A percentile compares a stretch with the other conserved stretches of the same genome.
These are phyloP conservation scores for Drosophila watanabei DNA, from an alignment of 1,140 invertebrate genomes.

Conservation along the genomic window DNA sequence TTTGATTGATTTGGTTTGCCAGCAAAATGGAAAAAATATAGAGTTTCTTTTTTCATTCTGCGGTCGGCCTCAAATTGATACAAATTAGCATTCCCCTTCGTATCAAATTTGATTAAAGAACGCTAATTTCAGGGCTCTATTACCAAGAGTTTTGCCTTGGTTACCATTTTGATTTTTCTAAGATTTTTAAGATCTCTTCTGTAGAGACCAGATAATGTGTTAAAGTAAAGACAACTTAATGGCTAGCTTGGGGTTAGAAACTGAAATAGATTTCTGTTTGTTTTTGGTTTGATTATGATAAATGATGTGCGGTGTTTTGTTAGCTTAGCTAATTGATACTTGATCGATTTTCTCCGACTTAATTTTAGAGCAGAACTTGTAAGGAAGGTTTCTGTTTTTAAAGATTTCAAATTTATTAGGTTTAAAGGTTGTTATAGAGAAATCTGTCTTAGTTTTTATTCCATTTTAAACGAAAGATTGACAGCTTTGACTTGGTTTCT, in stretches of 20 bases:
- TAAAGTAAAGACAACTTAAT: conserved; percentile 36
- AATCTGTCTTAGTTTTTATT: conserved; percentile 23
- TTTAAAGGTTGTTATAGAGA: background rate
- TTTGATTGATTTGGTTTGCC: conserved; percentile 51
- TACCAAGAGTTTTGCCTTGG: background rate
- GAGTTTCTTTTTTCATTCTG: conserved; percentile 30
- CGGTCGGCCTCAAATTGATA: conserved; percentile 52
- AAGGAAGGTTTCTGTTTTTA: background rate
- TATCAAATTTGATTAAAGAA: conserved; percentile 60
- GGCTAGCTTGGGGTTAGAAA: conserved; percentile 5
- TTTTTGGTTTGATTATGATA: conserved; percentile 50
- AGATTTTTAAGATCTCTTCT: background rate
- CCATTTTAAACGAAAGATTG: background rate
- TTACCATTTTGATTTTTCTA: conserved; percentile 11
- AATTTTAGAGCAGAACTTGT: conserved; percentile 10
- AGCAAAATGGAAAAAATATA: conserved; percentile 30
- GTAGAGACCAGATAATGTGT: background rate
- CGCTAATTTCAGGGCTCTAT: conserved; percentile 20
- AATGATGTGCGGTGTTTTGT: conserved; percentile 31
- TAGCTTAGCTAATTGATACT: conserved; percentile 35
- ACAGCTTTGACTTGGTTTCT: conserved; percentile 8
- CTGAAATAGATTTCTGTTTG: conserved; percentile 1
- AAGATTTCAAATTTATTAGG: background rate
- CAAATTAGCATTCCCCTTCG: conserved; percentile 43
- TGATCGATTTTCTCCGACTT: conserved; percentile 12